These are phyloP conservation scores for Calliphora vicina DNA, from an alignment of 1,140 invertebrate species.

Conservation along the genomic window DNA sequence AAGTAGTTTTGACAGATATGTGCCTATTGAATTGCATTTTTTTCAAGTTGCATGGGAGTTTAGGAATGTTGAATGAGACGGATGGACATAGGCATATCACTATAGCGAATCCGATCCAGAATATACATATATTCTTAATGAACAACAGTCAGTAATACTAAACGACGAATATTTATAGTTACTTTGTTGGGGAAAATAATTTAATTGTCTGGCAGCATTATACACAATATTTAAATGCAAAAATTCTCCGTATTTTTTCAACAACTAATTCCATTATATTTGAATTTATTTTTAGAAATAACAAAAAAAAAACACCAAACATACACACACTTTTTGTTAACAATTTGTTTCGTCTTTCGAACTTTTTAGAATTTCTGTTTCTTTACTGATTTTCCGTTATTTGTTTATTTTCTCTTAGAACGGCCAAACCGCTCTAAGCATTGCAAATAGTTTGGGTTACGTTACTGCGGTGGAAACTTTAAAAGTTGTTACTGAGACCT, in stretches of 20 bases:
- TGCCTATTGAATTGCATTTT: too few species aligned
- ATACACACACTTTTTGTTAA: neutral
- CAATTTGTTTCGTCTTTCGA: neutral
- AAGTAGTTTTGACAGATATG: too few species aligned
- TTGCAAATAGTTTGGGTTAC: conserved; percentile 95
- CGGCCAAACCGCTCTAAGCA: conserved; percentile 95
- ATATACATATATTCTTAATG: too few species aligned
- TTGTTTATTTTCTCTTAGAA: conserved; percentile 69
- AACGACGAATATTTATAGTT: too few species aligned
- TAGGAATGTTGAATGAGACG: too few species aligned
- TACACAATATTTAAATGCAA: neutral
- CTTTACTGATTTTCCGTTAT: neutral
- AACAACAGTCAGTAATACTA: too few species aligned
- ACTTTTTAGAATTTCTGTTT: neutral
- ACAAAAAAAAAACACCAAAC: neutral
- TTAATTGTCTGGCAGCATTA: neutral
- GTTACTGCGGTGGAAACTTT: conserved; percentile 97
- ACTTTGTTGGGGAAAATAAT: too few species aligned
- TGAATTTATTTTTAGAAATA: neutral
- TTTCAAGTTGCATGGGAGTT: too few species aligned
- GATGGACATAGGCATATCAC: too few species aligned
- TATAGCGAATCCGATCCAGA: too few species aligned
- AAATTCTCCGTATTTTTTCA: neutral
- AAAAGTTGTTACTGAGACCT: conserved; percentile 95
- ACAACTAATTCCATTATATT: neutral